Conservation (phyloP, 2,797 vertebrate genomes). For the Phrynocephalus forsythii region DNA sequence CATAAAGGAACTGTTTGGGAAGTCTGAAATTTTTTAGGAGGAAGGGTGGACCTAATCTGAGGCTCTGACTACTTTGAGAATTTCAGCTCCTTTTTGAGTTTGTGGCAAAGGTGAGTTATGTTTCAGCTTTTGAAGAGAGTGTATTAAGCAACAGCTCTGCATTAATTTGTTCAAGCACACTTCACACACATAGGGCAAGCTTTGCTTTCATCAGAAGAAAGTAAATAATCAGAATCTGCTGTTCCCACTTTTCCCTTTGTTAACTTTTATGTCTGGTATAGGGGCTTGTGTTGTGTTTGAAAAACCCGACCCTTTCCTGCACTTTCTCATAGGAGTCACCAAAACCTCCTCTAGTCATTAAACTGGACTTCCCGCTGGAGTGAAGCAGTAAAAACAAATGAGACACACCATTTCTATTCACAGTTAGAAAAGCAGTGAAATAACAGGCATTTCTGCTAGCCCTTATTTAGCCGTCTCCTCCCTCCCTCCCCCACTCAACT, state of each 20-base stretch:
- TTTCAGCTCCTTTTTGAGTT: conserved; percentile 12
- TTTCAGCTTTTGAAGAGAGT: conserved; percentile 1
- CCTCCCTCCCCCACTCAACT: no score
- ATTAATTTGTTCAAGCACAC: conserved; percentile 35
- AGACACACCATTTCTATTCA: conserved; percentile 62
- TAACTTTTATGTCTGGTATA: conserved; percentile 72
- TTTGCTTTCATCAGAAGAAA: conserved; percentile 58
- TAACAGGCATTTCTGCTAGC: conserved; percentile 54
- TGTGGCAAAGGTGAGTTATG: conserved; percentile 1
- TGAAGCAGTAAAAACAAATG: conserved; percentile 68
- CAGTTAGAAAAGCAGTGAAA: conserved; percentile 51
- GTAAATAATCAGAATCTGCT: conserved; percentile 59
- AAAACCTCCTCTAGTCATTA: conserved; percentile 71
- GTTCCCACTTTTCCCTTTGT: conserved; percentile 50
- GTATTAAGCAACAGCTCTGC: conserved; percentile 15
- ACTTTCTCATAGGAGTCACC: conserved; percentile 73
- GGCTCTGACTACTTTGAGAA: conserved; percentile 50
- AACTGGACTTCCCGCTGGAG: conserved; percentile 70
- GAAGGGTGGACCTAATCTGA: conserved; percentile 60
- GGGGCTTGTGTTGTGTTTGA: conserved; percentile 64
- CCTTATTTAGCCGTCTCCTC: conserved; percentile 11
- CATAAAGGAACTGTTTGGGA: conserved; percentile 46
- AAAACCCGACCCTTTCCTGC: conserved; percentile 75
- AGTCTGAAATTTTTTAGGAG: conserved; percentile 60
- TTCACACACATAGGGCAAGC: conserved; percentile 40